Conservation (phyloP, 2,113 vertebrate genomes). For the Noturus placidus region DNA sequence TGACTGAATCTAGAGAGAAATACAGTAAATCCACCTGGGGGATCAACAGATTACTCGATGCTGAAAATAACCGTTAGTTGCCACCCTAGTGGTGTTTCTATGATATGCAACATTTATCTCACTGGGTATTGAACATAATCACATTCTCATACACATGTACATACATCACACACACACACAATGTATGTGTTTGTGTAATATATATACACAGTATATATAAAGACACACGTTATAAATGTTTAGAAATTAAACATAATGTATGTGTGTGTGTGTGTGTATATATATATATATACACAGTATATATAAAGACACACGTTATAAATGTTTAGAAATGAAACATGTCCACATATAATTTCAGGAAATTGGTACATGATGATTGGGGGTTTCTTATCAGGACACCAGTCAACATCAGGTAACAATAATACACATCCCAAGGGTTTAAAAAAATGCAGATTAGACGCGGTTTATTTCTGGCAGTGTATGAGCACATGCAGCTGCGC, state of each 20-base stretch:
- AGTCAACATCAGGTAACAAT: neutral
- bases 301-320: no score
- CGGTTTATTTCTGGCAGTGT: accelerated
- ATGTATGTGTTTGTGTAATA: no score
- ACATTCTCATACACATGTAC: neutral
- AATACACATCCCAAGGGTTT: neutral
- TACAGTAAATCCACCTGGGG: neutral
- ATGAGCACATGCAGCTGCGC: neutral
- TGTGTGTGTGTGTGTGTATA: no score
- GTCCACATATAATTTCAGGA: neutral
- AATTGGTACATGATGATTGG: neutral
- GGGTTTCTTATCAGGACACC: neutral
- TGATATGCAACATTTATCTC: no score
- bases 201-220: no score
- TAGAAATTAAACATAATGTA: neutral
- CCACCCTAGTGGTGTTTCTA: neutral
- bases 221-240: neutral
- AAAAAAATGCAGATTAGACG: neutral
- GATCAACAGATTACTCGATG: neutral
- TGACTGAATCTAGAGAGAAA: neutral
- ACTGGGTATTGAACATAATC: neutral
- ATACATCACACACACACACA: no score
- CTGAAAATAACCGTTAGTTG: neutral
- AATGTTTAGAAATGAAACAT: neutral
- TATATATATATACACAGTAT: no score